Evolutionary conservation across 2,888 invertebrate species (phyloP), one percentile per base, ranked within the genome.

Genomic region (Zygaena filipendulae): DNA sequence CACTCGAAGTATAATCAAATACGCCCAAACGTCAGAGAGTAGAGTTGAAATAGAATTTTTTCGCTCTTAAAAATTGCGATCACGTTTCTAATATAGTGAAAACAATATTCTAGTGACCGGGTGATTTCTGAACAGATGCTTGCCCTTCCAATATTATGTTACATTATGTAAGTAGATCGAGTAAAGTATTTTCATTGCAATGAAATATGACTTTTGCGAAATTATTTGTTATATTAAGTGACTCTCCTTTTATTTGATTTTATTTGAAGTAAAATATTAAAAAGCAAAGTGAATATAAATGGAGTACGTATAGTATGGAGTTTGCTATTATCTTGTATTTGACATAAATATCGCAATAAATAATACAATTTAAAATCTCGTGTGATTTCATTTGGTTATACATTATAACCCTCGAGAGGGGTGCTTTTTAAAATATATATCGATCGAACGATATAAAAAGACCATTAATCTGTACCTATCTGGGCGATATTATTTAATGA

Each of bases 31-130:
- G 61, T 66, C 68, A 67, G 66, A 53, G 45, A 51, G 47, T 57
- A 40, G 52, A 61, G 58, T 62, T 56, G 58, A 71, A 74, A 80
- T 74, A 62, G 72, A 71, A 69, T 79, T 77, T 79, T 75, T 77
- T 74, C 62, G 60, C 69, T 61, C 71, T 79, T 79, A 75, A 81
- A 77, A 80, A 81, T 81, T 67, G 75, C 80, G 74, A 69, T 66
- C 81, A 81, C 81, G 80, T 81, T 67, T 81, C 81, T 80, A 81
- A 81, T 81, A 81, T 77, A 81, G 80, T 81, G 80, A 80, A 81
- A 81, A 81, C 81, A 81, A 81, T 81, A 81, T 81, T 75, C 80
- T 75, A 80, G 80, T 81, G 81, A 80, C 81, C 81, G 79, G 75
- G 66, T 77, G 77, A 77, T 75, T 75, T 62, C 63, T 56, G 67